phyloP scores from a whole-genome alignment of 2,113 vertebrate species.

The Mormyrus lacerda region DNA sequence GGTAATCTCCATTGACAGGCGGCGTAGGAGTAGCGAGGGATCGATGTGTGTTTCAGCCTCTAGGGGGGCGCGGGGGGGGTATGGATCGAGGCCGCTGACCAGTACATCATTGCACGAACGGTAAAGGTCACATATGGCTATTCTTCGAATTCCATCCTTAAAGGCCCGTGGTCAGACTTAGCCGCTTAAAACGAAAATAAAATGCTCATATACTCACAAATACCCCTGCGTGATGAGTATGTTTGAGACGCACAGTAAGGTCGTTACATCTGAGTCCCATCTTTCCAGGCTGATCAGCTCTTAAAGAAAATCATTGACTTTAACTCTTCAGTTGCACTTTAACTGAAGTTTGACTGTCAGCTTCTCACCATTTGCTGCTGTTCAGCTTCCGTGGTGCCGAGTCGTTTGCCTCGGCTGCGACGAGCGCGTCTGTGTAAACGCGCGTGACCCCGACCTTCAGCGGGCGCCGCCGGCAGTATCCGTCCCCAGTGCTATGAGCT shows the following conservation, averaged over 20 bases:
- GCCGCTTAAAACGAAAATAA: neutral
- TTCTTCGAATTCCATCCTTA: neutral
- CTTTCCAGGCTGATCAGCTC: neutral
- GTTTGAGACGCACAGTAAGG: neutral
- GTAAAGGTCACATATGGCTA: neutral
- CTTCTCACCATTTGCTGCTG: neutral
- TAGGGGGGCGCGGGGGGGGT: neutral
- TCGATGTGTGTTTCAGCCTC: neutral
- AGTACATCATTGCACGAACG: neutral
- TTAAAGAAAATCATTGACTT: neutral
- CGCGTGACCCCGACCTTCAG: neutral
- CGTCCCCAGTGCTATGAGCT: neutral
- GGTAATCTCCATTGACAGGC: slow-evolving; percentile 10
- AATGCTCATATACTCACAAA: neutral
- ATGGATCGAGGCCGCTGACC: neutral
- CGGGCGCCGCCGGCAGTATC: neutral
- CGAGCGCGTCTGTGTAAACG: neutral
- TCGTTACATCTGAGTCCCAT: neutral
- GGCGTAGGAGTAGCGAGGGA: neutral
- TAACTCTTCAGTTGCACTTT: neutral
- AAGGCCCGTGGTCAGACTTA: neutral
- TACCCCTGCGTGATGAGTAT: neutral
- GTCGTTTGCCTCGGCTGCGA: neutral
- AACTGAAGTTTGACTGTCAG: neutral
- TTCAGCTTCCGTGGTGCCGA: neutral